Base-by-base conservation (phyloP, 2,113 vertebrate species). In the Cichladusa arquata region DNA sequence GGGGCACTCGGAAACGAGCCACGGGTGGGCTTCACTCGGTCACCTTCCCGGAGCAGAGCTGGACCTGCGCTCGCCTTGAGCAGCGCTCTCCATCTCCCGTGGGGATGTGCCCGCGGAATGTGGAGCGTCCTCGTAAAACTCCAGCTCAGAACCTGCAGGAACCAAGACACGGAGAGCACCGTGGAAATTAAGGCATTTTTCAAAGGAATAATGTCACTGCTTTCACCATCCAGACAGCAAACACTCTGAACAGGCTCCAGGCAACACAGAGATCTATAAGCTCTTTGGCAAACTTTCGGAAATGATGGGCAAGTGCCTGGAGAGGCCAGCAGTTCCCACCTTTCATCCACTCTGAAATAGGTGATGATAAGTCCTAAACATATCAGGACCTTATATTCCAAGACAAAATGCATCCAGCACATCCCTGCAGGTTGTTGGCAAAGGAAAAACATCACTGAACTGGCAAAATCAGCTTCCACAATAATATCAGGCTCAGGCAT, bases 71-170 rank as follows among this genome's bases (percentile, higher is more conserved):
- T 19, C 34, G 8, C 18, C 67, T 14, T 4, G 23, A 64, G 25
- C 44, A 3, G 15, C 19, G 12, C 31, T 56, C 66, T 61, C n/a
- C 4, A 0, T 34, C 34, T 51, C 14, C 7, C 14, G 28, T 4
- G 33, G 14, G 15, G 40, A 28, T 2, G 58, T 26, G 20, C 26
- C 50, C 17, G 2, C 0, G 1, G 54, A 29, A 20, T 1, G 4
- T 38, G 44, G 28, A 77, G 42, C 0, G 1, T 29, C 50, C 31
- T 66, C 0, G 7, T 6, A 5, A 44, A 84, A 40, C 2, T 4
- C 8, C 19, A 4, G 33, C 47, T 56, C 20, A 2, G 31, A 83
- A 83, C 47, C 64, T 36, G 47, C 1, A 4, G 56, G 64, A 54
- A 62, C 12, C 45, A 24, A 73, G 28, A 17, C 44, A 36, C 0